Evolutionary conservation across 2,797 vertebrate genomes (phyloP).

Genomic region (Poliocrania exsul): DNA sequence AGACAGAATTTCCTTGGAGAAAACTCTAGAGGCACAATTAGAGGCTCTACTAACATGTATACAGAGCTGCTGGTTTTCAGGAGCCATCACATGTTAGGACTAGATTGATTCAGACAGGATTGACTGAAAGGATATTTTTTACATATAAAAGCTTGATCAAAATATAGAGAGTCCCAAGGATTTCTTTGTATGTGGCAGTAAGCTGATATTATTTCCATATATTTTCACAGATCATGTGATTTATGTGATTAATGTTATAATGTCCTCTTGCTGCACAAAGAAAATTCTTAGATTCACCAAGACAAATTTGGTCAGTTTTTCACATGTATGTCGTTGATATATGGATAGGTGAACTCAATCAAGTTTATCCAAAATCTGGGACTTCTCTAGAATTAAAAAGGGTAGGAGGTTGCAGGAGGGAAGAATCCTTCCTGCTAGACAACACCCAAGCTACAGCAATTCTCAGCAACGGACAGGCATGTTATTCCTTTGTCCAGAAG

Average conservation of each 20-base stretch:
- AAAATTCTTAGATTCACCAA: background rate
- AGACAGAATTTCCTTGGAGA: background rate
- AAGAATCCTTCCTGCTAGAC: background rate
- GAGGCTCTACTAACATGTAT: background rate
- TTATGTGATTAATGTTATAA: background rate
- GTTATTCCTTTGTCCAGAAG: background rate
- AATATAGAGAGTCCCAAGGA: background rate
- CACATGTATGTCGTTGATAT: background rate
- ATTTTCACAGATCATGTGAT: background rate
- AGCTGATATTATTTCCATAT: background rate
- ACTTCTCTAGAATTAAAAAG: background rate
- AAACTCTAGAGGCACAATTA: background rate
- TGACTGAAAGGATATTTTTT: background rate
- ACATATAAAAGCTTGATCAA: background rate
- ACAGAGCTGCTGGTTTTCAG: background rate
- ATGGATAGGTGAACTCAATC: background rate
- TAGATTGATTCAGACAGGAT: background rate
- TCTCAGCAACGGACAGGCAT: background rate
- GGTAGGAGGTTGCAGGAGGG: background rate
- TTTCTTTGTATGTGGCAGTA: background rate
- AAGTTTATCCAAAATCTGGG: background rate
- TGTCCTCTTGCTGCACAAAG: accelerated
- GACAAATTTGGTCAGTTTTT: background rate
- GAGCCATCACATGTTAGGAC: background rate
- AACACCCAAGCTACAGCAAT: background rate